Evolutionary conservation across 2,113 vertebrate genomes (phyloP).

Genomic region (Megaptera novaeangliae): DNA sequence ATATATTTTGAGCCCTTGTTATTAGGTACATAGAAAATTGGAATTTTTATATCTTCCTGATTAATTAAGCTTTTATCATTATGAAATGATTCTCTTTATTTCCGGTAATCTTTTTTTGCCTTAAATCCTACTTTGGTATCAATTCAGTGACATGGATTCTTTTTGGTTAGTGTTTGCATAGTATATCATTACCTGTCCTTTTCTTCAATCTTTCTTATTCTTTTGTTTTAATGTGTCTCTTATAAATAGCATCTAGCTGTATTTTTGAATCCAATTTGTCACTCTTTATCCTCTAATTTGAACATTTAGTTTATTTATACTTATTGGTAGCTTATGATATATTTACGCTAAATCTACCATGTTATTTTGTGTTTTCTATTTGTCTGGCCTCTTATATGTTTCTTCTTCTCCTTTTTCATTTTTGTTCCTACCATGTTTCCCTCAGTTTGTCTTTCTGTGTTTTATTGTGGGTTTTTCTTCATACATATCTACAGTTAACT

Average conservation of each 20-base stretch:
- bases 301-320: not conserved
- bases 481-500: not conserved
- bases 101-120: not conserved
- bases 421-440: not conserved
- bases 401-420: not conserved
- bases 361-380: not conserved
- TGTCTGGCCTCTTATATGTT: not conserved
- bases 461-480: not conserved
- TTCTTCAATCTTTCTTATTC: not conserved
- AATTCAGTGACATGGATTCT: not conserved
- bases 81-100: not conserved
- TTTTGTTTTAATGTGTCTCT: not conserved
- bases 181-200: not conserved
- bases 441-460: not conserved
- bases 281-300: not conserved
- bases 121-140: not conserved
- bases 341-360: not conserved
- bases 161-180: not conserved
- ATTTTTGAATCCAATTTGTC: not conserved
- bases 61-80: not conserved
- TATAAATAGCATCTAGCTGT: not conserved
- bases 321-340: not conserved
- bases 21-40: not conserved
- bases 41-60: not conserved
- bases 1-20: not conserved